A percentile compares a stretch with the other conserved stretches of the same genome.
These are phyloP conservation scores for Hesperophylax magnus DNA, from an alignment of 1,140 invertebrate species.

Conservation along the genomic window DNA sequence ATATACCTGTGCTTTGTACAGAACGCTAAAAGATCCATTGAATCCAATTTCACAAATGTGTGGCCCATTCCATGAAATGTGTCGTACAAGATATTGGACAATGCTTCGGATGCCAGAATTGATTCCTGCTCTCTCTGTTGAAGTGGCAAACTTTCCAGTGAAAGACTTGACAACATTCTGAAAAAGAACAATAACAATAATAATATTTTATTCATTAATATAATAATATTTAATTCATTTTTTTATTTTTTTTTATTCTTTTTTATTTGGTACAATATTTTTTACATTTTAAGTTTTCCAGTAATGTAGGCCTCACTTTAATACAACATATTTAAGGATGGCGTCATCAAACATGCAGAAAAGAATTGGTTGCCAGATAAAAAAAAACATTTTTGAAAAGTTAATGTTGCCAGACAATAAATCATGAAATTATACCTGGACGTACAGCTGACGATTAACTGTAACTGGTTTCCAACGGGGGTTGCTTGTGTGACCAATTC, in stretches of 20 bases:
- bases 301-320: too few species aligned
- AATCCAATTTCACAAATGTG: conserved; percentile 30
- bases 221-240: too few species aligned
- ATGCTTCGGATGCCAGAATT: conserved; percentile 33
- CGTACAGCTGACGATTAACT: conserved; percentile 39
- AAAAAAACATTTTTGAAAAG: too few species aligned
- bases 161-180: conserved; percentile 41
- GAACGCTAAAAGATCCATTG: conserved; percentile 33
- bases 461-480: conserved; percentile 45
- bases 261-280: too few species aligned
- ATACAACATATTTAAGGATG: too few species aligned
- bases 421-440: conserved; percentile 41
- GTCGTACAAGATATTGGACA: conserved; percentile 39
- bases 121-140: conserved; percentile 41
- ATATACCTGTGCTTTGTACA: conserved; percentile 38
- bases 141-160: conserved; percentile 29
- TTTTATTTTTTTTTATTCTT: too few species aligned
- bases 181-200: conserved; percentile 17
- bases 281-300: too few species aligned
- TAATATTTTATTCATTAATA: too few species aligned
- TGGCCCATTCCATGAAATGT: conserved; percentile 45
- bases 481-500: conserved; percentile 42
- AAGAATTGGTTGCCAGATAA: too few species aligned
- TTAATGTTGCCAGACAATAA: neutral
- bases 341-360: too few species aligned